Conservation (phyloP, 2,797 vertebrate species). For the Characodon lateralis region DNA sequence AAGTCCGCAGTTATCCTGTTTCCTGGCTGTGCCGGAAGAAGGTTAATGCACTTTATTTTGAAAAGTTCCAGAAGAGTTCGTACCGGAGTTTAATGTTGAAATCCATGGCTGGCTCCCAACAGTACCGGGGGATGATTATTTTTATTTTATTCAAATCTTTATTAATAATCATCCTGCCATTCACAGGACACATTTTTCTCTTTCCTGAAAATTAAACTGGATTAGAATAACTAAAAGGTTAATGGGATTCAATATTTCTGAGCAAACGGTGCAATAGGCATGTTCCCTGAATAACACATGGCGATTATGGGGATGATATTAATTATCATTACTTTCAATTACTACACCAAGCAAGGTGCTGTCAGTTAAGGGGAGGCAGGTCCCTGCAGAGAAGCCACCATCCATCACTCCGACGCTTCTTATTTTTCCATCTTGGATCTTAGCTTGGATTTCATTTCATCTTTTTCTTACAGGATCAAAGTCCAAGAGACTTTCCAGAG, state of each 20-base stretch:
- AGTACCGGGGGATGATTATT: conserved; percentile 57
- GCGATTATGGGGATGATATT: conserved; percentile 82
- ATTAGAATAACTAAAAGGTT: conserved; percentile 76
- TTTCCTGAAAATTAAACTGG: conserved; percentile 60
- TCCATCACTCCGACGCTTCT: conserved; percentile 46
- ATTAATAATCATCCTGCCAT: conserved; percentile 54
- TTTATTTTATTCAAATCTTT: conserved; percentile 39
- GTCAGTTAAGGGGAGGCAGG: conserved; percentile 76
- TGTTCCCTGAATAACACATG: conserved; percentile 69
- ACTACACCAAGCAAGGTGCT: conserved; percentile 74
- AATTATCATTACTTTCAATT: conserved; percentile 86
- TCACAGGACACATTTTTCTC: conserved; percentile 51
- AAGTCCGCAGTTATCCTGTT: no score
- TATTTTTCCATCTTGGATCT: conserved; percentile 42
- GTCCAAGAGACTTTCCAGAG: conserved; percentile 52
- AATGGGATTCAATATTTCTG: conserved; percentile 70
- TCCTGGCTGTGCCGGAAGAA: no score
- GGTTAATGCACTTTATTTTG: no score
- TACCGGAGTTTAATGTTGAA: no score
- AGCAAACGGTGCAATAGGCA: conserved; percentile 75
- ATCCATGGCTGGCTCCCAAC: no score
- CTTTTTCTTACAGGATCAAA: conserved; percentile 41
- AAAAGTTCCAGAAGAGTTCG: no score
- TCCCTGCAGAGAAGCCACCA: conserved; percentile 74
- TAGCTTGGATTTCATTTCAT: conserved; percentile 35